Percentiles rank a stretch among this genome's conserved stretches.
Conservation (phyloP, 2,797 vertebrate genomes). For the Orientallactaga sibirica region DNA sequence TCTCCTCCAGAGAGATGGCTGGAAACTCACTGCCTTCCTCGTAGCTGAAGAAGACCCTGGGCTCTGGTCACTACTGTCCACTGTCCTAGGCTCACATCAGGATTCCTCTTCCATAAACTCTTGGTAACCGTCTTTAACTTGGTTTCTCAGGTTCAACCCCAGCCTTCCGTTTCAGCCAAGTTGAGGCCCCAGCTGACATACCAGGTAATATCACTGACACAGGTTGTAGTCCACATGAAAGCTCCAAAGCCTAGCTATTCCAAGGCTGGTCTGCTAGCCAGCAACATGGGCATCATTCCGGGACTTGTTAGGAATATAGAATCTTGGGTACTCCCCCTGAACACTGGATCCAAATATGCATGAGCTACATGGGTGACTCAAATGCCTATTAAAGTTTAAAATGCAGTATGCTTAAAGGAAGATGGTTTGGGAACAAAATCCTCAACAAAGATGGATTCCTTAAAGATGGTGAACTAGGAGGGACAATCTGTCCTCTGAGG, state of each 20-base stretch:
- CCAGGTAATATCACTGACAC: slow-evolving; percentile 30
- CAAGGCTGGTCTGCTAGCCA: neutral
- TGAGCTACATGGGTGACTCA: neutral
- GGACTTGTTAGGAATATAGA: neutral
- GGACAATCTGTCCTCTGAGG: neutral
- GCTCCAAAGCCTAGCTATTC: neutral
- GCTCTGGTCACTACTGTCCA: neutral
- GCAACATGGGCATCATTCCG: neutral
- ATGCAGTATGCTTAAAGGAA: neutral
- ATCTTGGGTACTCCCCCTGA: neutral
- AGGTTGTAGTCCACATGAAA: neutral
- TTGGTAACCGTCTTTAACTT: slow-evolving; percentile 21
- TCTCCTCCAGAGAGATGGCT: neutral
- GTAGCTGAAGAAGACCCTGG: neutral
- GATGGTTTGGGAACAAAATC: neutral
- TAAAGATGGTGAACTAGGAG: neutral
- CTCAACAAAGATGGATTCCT: neutral
- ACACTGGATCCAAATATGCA: neutral
- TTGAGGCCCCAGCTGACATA: neutral
- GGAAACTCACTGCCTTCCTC: neutral
- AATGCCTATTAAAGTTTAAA: neutral
- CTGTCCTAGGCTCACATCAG: neutral
- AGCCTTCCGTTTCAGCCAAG: neutral
- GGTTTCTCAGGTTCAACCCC: neutral
- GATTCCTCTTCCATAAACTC: neutral